phyloP scores from a whole-genome alignment of 2,113 vertebrate species.

The Gymnarchus niloticus region DNA sequence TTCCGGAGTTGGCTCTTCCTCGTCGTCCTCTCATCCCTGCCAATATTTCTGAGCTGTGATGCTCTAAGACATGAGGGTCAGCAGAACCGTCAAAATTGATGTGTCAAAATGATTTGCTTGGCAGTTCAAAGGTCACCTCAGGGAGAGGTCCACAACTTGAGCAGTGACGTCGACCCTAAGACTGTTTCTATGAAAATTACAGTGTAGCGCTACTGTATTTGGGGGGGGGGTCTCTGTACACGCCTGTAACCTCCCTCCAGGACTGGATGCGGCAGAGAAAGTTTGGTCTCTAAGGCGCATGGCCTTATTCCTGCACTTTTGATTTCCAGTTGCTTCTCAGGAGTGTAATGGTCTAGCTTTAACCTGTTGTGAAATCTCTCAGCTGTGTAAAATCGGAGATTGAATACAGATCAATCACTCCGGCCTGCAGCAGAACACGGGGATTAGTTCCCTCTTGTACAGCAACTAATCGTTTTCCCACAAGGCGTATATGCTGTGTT shows the following conservation, averaged over 20 bases:
- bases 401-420: background rate
- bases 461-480: background rate
- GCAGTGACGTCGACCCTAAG: background rate
- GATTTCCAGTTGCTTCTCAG: background rate
- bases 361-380: constrained; percentile 2
- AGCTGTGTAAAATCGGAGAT: background rate
- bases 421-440: background rate
- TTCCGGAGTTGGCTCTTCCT: too few species aligned
- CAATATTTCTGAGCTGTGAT: too few species aligned
- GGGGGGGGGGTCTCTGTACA: background rate
- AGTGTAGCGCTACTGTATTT: background rate
- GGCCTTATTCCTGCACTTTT: background rate
- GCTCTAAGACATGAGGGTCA: too few species aligned
- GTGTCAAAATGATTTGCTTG: background rate
- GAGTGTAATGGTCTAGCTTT: background rate
- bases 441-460: background rate
- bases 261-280: background rate
- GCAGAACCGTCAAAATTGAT: background rate
- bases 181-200: background rate
- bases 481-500: background rate
- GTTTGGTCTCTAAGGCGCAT: background rate
- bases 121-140: background rate
- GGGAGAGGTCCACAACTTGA: background rate
- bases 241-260: background rate
- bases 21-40: too few species aligned